Evolutionary conservation across 1,140 invertebrate species (phyloP), one percentile per base, ranked within the genome.

Genomic region (Musca vetustissima): DNA sequence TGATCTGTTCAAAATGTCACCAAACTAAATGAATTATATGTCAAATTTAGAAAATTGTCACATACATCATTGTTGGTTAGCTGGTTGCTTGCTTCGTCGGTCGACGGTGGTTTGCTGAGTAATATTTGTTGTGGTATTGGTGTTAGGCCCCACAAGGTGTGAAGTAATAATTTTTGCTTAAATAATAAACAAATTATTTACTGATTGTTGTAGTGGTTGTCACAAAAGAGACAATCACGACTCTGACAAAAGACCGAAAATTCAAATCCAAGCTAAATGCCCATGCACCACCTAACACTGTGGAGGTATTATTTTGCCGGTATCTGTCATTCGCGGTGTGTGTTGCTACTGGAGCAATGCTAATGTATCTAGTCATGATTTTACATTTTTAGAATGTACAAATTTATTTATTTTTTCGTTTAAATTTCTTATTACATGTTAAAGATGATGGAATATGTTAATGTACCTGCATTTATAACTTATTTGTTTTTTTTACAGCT

Each of bases 41-140:
- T 52, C 64, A 55, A 67, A 67, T 53, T 53, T 43, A 69, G 66
- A 72, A 76, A 70, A 70, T 71, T 61, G 19, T 17, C 28, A 43
- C 17, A 61, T 61, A 61, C 32, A 61, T 61, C 57, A 61, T 61
- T 32, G 28, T 6, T 43, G 6, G 36, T 13, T 43, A 9, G 28
- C 28, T 32, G 28, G 36, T 43, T 6, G 36, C 36, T 43, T 6
- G 36, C 36, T 2, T 32, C n/a, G n/a, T n/a, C n/a, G n/a, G n/a
- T n/a, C n/a, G n/a, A n/a, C n/a, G n/a, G n/a, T n/a, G n/a, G n/a
- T n/a, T n/a, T n/a, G n/a, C n/a, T n/a, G n/a, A n/a, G n/a, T n/a
- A n/a, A n/a, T n/a, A n/a, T n/a, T n/a, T 28, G 28, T 8, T 8
- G 28, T 28, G 28, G 28, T 28, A 28, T 28, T 32, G 55, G n/a